Evolutionary conservation across 2,888 invertebrate species (phyloP).

Genomic region (Hyposoter dolosus): DNA sequence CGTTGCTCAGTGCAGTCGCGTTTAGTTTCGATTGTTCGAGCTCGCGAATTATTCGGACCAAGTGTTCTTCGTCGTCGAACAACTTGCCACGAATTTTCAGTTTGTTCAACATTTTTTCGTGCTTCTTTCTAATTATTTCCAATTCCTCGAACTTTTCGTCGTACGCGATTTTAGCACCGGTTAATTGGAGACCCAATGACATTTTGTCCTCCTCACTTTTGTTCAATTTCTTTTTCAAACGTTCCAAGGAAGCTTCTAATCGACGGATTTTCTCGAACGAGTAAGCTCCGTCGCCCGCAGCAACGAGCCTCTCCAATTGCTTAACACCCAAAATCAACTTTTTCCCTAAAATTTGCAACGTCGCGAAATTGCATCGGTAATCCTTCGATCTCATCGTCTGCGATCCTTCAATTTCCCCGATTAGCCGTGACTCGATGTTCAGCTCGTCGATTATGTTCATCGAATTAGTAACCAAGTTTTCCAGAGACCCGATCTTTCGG

Average conservation of each 20-base stretch:
- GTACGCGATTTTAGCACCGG: slow-evolving; percentile 54
- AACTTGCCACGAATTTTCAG: slow-evolving; percentile 51
- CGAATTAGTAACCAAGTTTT: slow-evolving; percentile 58
- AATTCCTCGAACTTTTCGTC: slow-evolving; percentile 60
- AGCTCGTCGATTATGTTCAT: slow-evolving; percentile 59
- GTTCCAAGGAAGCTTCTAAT: slow-evolving; percentile 68
- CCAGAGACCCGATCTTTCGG: slow-evolving; percentile 65
- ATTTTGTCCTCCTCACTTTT: slow-evolving; percentile 61
- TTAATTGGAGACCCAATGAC: slow-evolving; percentile 59
- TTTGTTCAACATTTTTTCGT: slow-evolving; percentile 52
- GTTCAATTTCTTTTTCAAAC: slow-evolving; percentile 56
- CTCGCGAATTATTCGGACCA: slow-evolving; percentile 58
- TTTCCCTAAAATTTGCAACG: slow-evolving; percentile 55
- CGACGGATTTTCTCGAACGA: slow-evolving; percentile 68
- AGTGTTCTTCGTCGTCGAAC: slow-evolving; percentile 48
- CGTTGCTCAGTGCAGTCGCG: slow-evolving; percentile 63
- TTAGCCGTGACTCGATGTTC: slow-evolving; percentile 32
- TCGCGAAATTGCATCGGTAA: slow-evolving; percentile 30
- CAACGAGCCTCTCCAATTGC: slow-evolving; percentile 70
- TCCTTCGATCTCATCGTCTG: neutral
- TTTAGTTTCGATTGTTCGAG: slow-evolving; percentile 55
- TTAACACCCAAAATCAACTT: slow-evolving; percentile 69
- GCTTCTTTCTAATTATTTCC: slow-evolving; percentile 35
- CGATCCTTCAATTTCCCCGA: slow-evolving; percentile 21
- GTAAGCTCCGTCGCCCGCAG: slow-evolving; percentile 60